Evolutionary conservation across 2,888 invertebrate species (phyloP).

Genomic region (Aethes cnicana): DNA sequence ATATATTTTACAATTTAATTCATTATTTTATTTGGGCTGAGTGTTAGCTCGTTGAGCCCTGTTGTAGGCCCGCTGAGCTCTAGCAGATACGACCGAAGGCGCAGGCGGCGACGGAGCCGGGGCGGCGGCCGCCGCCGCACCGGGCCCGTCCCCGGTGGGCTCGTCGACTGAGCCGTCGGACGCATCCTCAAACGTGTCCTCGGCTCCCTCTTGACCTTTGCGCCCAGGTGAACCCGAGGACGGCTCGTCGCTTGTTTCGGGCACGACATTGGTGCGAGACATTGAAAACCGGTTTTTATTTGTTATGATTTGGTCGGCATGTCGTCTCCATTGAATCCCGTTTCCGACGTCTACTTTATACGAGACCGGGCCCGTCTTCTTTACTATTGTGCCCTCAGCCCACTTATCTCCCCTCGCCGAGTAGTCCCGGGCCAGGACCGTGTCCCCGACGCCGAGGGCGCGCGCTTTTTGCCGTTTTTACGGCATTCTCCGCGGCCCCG

Average conservation of each 20-base stretch:
- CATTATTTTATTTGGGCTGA: too few species aligned
- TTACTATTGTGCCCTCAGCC: constrained; percentile 2
- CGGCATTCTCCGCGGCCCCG: constrained; percentile 35
- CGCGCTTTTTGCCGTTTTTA: constrained; percentile 28
- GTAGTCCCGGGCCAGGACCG: constrained; percentile 16
- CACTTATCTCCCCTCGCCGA: constrained; percentile 3
- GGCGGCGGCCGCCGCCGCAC: too few species aligned
- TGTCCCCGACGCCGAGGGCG: background rate
- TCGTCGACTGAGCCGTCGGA: too few species aligned
- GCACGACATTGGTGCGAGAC: background rate
- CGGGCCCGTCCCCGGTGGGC: too few species aligned
- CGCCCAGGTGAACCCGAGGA: background rate
- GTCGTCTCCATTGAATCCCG: constrained; percentile 3
- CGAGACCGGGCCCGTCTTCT: constrained; percentile 13
- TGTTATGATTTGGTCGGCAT: constrained; percentile 10
- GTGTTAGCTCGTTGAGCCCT: too few species aligned
- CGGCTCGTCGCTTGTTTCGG: background rate
- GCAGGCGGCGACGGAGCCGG: too few species aligned
- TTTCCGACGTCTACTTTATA: constrained; percentile 4
- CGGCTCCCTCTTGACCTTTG: background rate
- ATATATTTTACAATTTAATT: too few species aligned
- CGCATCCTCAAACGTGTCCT: constrained; percentile 8
- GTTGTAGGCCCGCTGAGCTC: too few species aligned
- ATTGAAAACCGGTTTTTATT: constrained; percentile 2
- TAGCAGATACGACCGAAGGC: too few species aligned